Base-by-base conservation (phyloP, 2,797 vertebrate species). In the Alfaro cultratus region DNA sequence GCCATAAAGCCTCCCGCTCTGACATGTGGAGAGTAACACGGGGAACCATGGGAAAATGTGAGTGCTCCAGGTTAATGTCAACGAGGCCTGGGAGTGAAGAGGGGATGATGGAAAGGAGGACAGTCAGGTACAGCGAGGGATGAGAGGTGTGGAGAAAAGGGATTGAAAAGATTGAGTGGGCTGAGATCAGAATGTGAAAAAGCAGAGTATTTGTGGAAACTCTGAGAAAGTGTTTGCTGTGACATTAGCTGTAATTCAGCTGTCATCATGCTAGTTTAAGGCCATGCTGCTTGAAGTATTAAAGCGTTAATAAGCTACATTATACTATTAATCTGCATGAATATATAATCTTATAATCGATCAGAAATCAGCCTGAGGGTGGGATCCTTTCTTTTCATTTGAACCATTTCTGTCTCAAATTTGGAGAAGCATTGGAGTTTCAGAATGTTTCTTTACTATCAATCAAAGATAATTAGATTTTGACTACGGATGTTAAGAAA, bases 31-130 rank as follows among this genome's bases (percentile, higher is more conserved):
- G 93, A 94, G 94, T 93, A 93, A 94, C 93, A 93, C 83, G 88
- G 90, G 92, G 89, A 92, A 93, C 91, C 86, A 91, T 90, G 92
- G 92, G 91, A 93, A 91, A 90, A 94, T 89, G 87, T 87, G 91
- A 93, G 94, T 88, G 93, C 93, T 95, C 87, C 94, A 91, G 94
- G 95, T 94, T 94, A 93, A 94, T 94, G 94, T 95, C 93, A 94
- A 93, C 78, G 85, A 94, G 87, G 91, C 87, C 93, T 89, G 87
- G 89, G 83, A 90, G 92, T 87, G 90, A 91, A 85, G 89, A 89
- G 85, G 86, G 80, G 87, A 92, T 93, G 92, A 93, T 90, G 87
- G 88, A 93, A 85, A 70, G 89, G 89, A 90, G 68, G 83, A 81
- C 79, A 87, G 90, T 84, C 51, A 18, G 76, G 78, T 88, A 83